These are phyloP conservation scores for Gambelia wislizenii DNA, from an alignment of 2,797 vertebrate genomes.

Conservation along the genomic window DNA sequence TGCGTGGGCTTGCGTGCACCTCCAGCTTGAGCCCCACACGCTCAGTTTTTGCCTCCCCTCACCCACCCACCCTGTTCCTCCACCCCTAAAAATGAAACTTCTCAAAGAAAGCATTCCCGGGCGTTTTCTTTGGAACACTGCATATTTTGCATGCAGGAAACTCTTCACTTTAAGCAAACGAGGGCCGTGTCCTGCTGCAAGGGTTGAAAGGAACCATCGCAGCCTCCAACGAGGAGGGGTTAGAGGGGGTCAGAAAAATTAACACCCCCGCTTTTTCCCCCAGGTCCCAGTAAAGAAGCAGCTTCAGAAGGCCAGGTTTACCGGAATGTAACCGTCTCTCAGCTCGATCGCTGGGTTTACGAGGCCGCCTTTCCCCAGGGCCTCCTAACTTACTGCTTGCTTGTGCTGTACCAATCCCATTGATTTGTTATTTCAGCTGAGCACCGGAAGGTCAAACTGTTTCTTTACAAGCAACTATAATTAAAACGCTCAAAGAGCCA, in stretches of 20 bases:
- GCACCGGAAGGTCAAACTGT: slow-evolving; percentile 93
- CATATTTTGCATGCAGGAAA: slow-evolving; percentile 44
- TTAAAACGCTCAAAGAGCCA: slow-evolving; percentile 74
- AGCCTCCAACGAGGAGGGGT: slow-evolving; percentile 53
- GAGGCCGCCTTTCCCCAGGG: slow-evolving; percentile 86
- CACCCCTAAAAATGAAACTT: slow-evolving; percentile 18
- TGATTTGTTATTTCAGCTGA: slow-evolving; percentile 91
- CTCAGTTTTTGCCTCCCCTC: background rate
- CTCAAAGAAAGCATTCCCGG: slow-evolving; percentile 26
- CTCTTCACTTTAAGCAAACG: slow-evolving; percentile 32
- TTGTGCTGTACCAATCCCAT: slow-evolving; percentile 87
- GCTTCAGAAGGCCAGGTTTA: slow-evolving; percentile 70
- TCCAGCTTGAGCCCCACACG: background rate
- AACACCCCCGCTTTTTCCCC: background rate
- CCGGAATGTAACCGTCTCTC: slow-evolving; percentile 84
- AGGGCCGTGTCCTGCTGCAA: slow-evolving; percentile 31
- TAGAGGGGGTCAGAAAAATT: no score
- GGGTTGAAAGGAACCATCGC: slow-evolving; percentile 38
- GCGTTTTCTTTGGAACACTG: slow-evolving; percentile 24
- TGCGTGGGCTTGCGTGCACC: background rate
- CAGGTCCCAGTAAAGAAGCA: slow-evolving; percentile 40
- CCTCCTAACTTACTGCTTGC: slow-evolving; percentile 85
- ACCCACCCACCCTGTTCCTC: background rate
- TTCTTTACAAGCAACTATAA: slow-evolving; percentile 89
- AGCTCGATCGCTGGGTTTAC: slow-evolving; percentile 82